Evolutionary conservation across 2,113 vertebrate genomes (phyloP), one percentile per base, ranked within the genome.

Genomic region (Nesogale talazaci): DNA sequence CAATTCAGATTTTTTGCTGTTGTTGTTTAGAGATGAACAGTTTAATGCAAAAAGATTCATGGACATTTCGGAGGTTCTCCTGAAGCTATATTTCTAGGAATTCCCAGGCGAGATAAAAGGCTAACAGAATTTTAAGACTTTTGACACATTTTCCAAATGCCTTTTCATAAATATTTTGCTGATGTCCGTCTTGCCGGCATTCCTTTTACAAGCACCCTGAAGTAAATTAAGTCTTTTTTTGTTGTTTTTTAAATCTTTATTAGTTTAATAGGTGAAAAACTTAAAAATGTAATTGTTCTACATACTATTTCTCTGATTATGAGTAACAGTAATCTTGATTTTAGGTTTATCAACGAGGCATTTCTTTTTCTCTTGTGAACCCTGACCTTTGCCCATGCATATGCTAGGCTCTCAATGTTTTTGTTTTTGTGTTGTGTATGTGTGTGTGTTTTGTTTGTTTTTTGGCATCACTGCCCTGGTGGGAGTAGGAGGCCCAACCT

Each of bases 21-120:
- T 83, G 16, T 59, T 79, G 19, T 85, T 89, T 94, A 40, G 42
- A 52, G 69, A 20, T 90, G 61, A 83, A 81, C 52, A 80, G 9
- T 69, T 76, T 90, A 59, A 57, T 63, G 75, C 9, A 61, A 56
- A 75, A 65, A 65, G 34, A 83, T 77, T 91, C 34, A 34, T 38
- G 94, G 82, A 19, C 34, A 86, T 92, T 86, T 95, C 80, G 14
- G 40, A 79, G 19, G 74, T 90, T 96, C 94, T 65, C 42, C n/a
- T 92, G 79, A 76, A 82, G 75, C 25, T 76, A 70, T 78, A 84
- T 85, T 79, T 40, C 63, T 34, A 85, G 88, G 22, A 92, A 23
- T 79, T 79, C 52, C 38, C 88, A 4, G 78, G 29, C 70, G 2
- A 61, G 34, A 70, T 86, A 88, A 81, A 83, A 83, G 36, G 34